phyloP scores from a whole-genome alignment of 2,113 vertebrate species.

The Varanus salvator region DNA sequence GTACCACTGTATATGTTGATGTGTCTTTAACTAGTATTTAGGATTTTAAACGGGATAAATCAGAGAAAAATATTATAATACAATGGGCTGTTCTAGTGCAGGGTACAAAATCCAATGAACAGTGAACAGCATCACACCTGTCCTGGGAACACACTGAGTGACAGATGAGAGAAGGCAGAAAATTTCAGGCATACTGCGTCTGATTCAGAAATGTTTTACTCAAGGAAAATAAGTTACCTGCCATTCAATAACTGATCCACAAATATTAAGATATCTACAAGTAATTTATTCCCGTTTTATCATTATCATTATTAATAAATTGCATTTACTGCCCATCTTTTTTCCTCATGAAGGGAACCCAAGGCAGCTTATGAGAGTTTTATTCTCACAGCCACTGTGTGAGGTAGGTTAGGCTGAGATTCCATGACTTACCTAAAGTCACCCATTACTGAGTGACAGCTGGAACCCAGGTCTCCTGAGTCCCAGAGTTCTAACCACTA shows the following conservation, averaged over 20 bases:
- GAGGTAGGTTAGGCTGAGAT: too few species aligned
- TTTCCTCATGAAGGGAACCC: too few species aligned
- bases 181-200: slow-evolving; percentile 24
- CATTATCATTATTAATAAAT: too few species aligned
- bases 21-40: too few species aligned
- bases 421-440: too few species aligned
- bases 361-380: too few species aligned
- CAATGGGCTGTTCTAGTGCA: neutral
- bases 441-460: too few species aligned
- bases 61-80: accelerated
- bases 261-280: slow-evolving; percentile 30
- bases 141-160: neutral
- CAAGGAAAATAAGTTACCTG: slow-evolving; percentile 27
- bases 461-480: too few species aligned
- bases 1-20: too few species aligned
- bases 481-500: too few species aligned
- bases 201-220: neutral
- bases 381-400: too few species aligned
- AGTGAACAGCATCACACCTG: neutral
- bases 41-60: neutral
- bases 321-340: too few species aligned
- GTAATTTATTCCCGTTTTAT: neutral
- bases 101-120: neutral
- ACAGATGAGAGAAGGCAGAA: slow-evolving; percentile 13
- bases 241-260: neutral